Evolutionary conservation across 1,140 invertebrate genomes (phyloP).

Genomic region (Antheraea mylitta): DNA sequence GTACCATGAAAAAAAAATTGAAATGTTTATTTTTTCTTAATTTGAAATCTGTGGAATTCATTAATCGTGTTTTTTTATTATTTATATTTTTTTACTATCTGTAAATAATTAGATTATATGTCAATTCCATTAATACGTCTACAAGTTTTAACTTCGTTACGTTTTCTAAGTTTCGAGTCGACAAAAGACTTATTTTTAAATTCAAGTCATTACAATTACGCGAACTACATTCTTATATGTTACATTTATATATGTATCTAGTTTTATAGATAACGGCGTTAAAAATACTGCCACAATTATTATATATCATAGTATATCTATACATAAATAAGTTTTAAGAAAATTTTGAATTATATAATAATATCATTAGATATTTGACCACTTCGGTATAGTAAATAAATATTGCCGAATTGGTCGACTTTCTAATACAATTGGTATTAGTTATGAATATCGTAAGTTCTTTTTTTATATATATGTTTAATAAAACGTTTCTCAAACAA

Average conservation of each 20-base stretch:
- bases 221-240: too few species aligned
- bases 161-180: constrained; percentile 4
- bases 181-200: constrained; percentile 17
- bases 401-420: constrained; percentile 59
- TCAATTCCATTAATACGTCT: constrained; percentile 15
- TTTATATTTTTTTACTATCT: constrained; percentile 29
- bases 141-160: background rate
- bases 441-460: background rate
- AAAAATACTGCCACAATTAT: constrained; percentile 18
- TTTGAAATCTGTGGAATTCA: background rate
- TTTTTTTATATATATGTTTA: constrained; percentile 35
- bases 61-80: constrained; percentile 12
- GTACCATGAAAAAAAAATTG: constrained; percentile 25
- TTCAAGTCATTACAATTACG: too few species aligned
- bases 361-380: constrained; percentile 66
- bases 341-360: constrained; percentile 12
- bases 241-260: background rate
- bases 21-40: constrained; percentile 14
- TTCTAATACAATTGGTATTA: constrained; percentile 58
- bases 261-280: constrained; percentile 17
- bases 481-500: constrained; percentile 33
- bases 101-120: constrained; percentile 62
- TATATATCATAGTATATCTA: constrained; percentile 2
- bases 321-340: constrained; percentile 22
- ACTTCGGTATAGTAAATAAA: constrained; percentile 35